These are phyloP conservation scores for Ommatoiulus sabulosus DNA, from an alignment of 2,888 invertebrate species.

Conservation along the genomic window DNA sequence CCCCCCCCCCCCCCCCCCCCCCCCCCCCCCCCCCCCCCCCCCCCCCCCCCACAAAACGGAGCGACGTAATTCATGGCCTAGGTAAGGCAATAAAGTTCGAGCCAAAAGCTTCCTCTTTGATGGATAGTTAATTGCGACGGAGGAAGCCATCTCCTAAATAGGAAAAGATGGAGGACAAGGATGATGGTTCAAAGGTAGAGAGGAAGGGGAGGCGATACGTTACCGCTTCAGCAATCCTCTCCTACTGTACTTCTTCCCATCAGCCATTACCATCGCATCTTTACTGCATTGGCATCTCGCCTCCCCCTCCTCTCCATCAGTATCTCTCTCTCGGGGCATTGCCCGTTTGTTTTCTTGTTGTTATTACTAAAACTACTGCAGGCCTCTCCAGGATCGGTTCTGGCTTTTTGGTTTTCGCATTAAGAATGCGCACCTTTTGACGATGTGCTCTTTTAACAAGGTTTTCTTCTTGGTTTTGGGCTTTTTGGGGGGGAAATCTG, in stretches of 20 bases:
- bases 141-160: not conserved
- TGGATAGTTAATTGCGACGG: conserved; percentile 32
- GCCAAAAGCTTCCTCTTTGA: conserved; percentile 1
- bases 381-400: not conserved
- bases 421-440: not conserved
- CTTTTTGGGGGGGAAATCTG: not conserved
- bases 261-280: not conserved
- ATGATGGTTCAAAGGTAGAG: not conserved
- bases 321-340: not conserved
- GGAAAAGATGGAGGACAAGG: not conserved
- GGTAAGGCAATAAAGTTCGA: conserved; percentile 11
- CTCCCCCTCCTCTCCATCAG: not conserved
- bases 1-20: too few relatives aligned
- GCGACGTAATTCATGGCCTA: conserved; percentile 7
- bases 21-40: too few relatives aligned
- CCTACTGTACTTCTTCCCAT: not conserved
- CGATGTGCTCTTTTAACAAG: not conserved
- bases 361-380: not conserved
- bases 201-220: not conserved
- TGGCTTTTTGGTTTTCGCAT: conserved; percentile 23
- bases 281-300: not conserved
- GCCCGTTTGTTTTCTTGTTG: not conserved
- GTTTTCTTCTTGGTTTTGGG: not conserved
- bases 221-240: not conserved
- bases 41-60: too few relatives aligned